Percentiles rank a stretch among this genome's conserved stretches.
phyloP scores from a whole-genome alignment of 1,140 invertebrate species.

The Sitophilus oryzae region DNA sequence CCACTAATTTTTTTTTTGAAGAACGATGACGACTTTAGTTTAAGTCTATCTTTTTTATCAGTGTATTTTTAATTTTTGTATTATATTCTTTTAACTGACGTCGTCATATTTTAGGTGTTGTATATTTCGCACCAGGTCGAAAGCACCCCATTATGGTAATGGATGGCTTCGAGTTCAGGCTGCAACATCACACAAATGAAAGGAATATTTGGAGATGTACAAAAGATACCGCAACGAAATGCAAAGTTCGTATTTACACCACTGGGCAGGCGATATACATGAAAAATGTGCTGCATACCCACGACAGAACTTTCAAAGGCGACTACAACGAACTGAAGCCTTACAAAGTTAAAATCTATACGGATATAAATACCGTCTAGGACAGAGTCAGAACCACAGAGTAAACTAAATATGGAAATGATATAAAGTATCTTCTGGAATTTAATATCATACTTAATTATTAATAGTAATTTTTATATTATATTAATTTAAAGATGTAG shows the following conservation, averaged over 20 bases:
- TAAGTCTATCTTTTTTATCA: too few relatives aligned
- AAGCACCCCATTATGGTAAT: conserved; percentile 14
- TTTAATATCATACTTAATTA: too few relatives aligned
- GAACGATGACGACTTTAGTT: too few relatives aligned
- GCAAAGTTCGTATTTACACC: conserved; percentile 4
- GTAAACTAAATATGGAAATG: too few relatives aligned
- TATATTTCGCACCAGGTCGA: neutral
- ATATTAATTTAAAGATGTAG: too few relatives aligned
- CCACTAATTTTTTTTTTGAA: too few relatives aligned
- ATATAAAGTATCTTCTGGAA: too few relatives aligned
- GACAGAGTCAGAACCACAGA: too few relatives aligned
- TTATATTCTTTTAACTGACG: too few relatives aligned
- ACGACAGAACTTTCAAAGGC: neutral
- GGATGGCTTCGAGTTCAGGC: conserved; percentile 7
- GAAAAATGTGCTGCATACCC: neutral
- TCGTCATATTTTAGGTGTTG: neutral
- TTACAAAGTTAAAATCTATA: neutral
- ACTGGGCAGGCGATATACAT: conserved; percentile 3
- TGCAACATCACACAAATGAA: neutral
- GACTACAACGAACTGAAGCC: neutral
- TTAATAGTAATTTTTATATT: too few relatives aligned
- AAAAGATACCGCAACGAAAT: neutral
- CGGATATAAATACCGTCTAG: neutral
- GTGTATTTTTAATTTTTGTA: too few relatives aligned
- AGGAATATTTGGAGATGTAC: conserved; percentile 11